Base-by-base conservation (phyloP, 2,797 vertebrate genomes). In the Emys orbicularis region DNA sequence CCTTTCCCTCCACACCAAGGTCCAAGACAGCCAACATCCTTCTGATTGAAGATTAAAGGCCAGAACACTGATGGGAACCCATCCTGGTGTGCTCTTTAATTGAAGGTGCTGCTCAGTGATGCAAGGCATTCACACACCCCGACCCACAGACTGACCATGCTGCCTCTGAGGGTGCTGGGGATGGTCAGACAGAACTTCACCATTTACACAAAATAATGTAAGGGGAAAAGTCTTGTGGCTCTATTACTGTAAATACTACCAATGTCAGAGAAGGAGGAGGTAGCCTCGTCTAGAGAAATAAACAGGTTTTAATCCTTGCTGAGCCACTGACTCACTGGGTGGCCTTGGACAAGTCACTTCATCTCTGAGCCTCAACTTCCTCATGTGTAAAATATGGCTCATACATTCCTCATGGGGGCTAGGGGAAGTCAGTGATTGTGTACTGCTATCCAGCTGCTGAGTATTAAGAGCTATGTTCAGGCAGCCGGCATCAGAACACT, bases 381-480 rank as follows among this genome's bases (percentile, higher is more conserved):
- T 34, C 65, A 21, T 3, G 59, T 77, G 68, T 80, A 94, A 95
- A 97, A 94, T 9, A 41, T 88, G 92, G 90, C 94, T 89, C 89
- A 88, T 81, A 82, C 92, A 94, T 88, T 82, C 68, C 90, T 86
- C 86, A 79, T 52, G 59, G 93, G 81, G 86, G 87, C 81, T 83
- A 9, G 76, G 83, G 89, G 79, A 87, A 56, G 91, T 90, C 83
- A 68, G 88, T 86, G 96, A 52, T 53, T 90, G 89, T 6, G 91
- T 53, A 19, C 52, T 87, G 86, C 93, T 90, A 34, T 29, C 53
- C 65, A 87, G 47, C 85, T n/a, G 81, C 77, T 92, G 83, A 93
- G 85, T 21, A 52, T 0, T 9, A 82, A 54, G 12, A 47, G 59
- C 52, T 74, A 6, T 34, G 85, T 84, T 87, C 90, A 94, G 87